phyloP scores from a whole-genome alignment of 2,797 vertebrate species.

The Acanthiza pusilla region DNA sequence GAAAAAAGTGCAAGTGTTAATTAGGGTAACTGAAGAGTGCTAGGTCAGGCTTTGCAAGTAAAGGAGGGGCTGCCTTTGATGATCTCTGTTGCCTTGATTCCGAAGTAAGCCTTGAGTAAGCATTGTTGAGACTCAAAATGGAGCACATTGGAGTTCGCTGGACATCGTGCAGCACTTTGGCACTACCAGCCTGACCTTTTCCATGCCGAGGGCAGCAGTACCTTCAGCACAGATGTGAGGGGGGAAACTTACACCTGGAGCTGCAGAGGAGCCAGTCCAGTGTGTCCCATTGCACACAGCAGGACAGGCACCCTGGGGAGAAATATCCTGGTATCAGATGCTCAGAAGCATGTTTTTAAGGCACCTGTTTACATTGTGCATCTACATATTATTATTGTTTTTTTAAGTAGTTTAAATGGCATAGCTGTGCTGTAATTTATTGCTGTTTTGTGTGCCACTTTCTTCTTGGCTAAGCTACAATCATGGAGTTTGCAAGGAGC shows the following conservation, averaged over 20 bases:
- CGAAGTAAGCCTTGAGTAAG: background rate
- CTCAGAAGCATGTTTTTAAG: conserved; percentile 47
- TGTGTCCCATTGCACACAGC: background rate
- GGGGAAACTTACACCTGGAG: background rate
- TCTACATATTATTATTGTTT: background rate
- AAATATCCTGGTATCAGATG: background rate
- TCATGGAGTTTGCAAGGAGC: background rate
- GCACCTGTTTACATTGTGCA: conserved; percentile 12
- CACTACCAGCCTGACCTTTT: background rate
- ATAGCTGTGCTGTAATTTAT: conserved; percentile 39
- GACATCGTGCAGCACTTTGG: background rate
- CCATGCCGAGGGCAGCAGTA: background rate
- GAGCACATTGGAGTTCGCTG: background rate
- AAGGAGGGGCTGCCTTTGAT: conserved; percentile 50
- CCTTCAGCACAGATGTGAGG: background rate
- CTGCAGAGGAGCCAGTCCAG: background rate
- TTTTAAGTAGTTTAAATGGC: background rate
- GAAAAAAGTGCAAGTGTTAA: background rate
- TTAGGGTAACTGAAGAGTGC: background rate
- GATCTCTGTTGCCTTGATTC: conserved; percentile 56
- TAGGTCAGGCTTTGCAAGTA: background rate
- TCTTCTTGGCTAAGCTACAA: background rate
- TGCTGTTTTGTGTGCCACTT: background rate
- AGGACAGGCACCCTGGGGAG: background rate
- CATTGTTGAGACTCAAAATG: background rate